Conservation (phyloP, 2,113 vertebrate species). For the Protomyctophum bolini region DNA sequence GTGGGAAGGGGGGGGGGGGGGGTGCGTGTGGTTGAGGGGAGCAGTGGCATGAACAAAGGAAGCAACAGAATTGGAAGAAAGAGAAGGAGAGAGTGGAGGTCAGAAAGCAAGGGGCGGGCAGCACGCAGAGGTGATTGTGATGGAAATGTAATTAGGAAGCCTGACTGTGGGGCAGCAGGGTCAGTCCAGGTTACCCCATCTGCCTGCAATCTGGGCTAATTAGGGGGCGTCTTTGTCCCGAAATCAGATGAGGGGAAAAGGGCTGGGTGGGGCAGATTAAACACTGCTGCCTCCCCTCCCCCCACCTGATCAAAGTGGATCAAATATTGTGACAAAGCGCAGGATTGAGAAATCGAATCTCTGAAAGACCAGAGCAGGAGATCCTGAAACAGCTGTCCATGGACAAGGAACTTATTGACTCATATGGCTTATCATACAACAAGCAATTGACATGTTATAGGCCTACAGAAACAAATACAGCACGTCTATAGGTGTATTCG, state of each 20-base stretch:
- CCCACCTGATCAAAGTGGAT: slow-evolving; percentile 65
- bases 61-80: slow-evolving; percentile 61
- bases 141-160: slow-evolving; percentile 82
- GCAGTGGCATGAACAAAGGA: slow-evolving; percentile 66
- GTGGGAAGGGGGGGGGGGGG: slow-evolving; percentile 68
- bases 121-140: slow-evolving; percentile 82
- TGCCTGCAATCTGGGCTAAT: slow-evolving; percentile 82
- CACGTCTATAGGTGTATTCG: background rate
- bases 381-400: slow-evolving; percentile 47
- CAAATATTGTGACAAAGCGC: slow-evolving; percentile 65
- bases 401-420: slow-evolving; percentile 30
- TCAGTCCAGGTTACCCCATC: slow-evolving; percentile 83
- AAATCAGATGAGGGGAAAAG: slow-evolving; percentile 68
- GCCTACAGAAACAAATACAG: background rate
- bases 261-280: slow-evolving; percentile 54
- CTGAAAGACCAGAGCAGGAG: slow-evolving; percentile 50
- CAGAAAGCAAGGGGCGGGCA: slow-evolving; percentile 81
- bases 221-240: slow-evolving; percentile 79
- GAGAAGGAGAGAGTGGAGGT: slow-evolving; percentile 75
- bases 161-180: slow-evolving; percentile 67
- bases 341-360: slow-evolving; percentile 56
- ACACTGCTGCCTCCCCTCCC: slow-evolving; percentile 49
- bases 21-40: slow-evolving; percentile 49
- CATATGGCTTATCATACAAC: slow-evolving; percentile 17
- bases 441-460: background rate